Conservation (phyloP, 2,113 vertebrate genomes). For the Poeciliopsis turrubarensis region DNA sequence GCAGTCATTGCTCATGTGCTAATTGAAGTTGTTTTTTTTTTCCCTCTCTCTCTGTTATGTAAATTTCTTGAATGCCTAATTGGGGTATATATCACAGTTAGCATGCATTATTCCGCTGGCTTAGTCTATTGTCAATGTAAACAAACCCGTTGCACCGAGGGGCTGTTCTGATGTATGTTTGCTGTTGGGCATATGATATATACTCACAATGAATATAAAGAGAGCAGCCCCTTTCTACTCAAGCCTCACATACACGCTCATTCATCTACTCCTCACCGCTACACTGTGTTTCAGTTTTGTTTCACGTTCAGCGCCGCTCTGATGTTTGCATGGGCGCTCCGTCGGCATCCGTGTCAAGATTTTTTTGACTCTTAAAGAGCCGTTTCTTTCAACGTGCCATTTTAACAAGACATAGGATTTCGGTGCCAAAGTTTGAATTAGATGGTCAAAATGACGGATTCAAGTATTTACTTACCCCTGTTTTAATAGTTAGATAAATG, state of each 20-base stretch:
- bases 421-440: background rate
- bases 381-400: background rate
- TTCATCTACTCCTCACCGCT: background rate
- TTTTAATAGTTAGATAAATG: background rate
- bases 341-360: background rate
- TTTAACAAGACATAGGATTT: background rate
- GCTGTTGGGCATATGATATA: slow-evolving; percentile 31
- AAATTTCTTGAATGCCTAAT: slow-evolving; percentile 68
- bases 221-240: background rate
- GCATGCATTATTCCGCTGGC: slow-evolving; percentile 58
- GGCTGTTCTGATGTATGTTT: slow-evolving; percentile 35
- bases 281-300: background rate
- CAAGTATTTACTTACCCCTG: background rate
- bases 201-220: slow-evolving; percentile 39
- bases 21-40: slow-evolving; percentile 61
- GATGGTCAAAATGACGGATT: background rate
- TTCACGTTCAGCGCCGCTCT: background rate
- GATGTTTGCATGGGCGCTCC: background rate
- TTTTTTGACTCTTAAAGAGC: background rate
- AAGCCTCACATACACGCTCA: background rate
- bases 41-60: slow-evolving; percentile 44
- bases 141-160: slow-evolving; percentile 42
- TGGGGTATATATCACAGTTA: slow-evolving; percentile 73
- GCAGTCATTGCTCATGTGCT: slow-evolving; percentile 68
- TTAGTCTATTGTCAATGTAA: slow-evolving; percentile 51